Evolutionary conservation across 2,888 invertebrate genomes (phyloP).

Genomic region (Alviniconcha strummeri): DNA sequence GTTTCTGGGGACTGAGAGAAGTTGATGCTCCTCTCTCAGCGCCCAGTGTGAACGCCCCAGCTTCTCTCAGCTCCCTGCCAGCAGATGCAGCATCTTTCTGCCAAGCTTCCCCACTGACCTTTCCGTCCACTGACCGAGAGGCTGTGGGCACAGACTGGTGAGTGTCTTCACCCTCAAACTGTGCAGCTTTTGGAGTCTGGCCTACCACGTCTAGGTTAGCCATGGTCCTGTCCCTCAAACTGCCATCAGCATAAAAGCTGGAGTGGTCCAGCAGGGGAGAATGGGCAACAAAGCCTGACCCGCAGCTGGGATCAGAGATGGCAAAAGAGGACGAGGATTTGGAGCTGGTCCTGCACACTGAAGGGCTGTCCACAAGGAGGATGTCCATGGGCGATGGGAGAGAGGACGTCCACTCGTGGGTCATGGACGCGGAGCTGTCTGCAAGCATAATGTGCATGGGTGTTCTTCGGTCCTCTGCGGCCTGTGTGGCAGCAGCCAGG

Average conservation of each 20-base stretch:
- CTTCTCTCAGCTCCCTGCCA: no score
- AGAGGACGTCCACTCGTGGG: background rate
- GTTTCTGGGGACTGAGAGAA: no score
- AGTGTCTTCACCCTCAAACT: background rate
- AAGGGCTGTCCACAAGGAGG: background rate
- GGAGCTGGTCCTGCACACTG: background rate
- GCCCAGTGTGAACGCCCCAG: no score
- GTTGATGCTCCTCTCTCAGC: background rate
- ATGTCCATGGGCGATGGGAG: background rate
- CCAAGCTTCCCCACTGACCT: no score
- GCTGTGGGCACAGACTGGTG: no score
- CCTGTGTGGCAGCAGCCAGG: no score
- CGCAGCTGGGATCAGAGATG: background rate
- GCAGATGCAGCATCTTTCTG: no score
- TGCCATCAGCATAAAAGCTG: background rate
- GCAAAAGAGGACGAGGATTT: background rate
- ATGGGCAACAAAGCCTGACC: background rate
- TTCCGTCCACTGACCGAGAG: background rate
- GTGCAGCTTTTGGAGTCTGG: background rate
- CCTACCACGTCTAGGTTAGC: background rate
- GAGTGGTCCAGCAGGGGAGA: background rate
- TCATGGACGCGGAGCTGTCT: background rate
- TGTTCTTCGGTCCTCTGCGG: background rate
- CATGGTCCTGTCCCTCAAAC: background rate
- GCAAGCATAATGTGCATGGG: background rate